Evolutionary conservation across 2,113 vertebrate species (phyloP).

Genomic region (Proteles cristata): DNA sequence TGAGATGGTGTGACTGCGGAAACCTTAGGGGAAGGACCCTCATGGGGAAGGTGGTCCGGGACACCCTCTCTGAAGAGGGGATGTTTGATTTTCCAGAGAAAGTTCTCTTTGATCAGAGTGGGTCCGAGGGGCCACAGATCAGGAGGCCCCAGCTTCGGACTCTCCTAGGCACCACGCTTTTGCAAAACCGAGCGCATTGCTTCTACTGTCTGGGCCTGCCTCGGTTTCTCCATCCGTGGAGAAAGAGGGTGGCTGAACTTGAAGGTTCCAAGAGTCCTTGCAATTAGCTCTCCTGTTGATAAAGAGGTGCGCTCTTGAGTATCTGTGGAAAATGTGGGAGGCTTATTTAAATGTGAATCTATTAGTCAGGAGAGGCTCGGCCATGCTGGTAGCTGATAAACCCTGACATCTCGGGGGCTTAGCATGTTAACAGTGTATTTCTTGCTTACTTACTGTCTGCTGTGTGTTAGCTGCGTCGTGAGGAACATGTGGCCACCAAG

Average conservation of each 20-base stretch:
- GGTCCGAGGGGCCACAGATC: fast-evolving
- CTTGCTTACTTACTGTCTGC: neutral
- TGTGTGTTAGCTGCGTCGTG: neutral
- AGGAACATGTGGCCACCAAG: neutral
- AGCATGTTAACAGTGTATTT: neutral
- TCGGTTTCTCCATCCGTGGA: neutral
- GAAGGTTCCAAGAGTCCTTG: neutral
- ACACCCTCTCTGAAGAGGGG: neutral
- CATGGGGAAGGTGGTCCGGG: fast-evolving
- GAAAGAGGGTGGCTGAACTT: neutral
- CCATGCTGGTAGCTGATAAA: neutral
- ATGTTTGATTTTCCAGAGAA: neutral
- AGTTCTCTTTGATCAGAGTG: neutral
- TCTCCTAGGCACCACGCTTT: fast-evolving
- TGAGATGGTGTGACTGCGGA: fast-evolving
- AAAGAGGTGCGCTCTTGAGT: neutral
- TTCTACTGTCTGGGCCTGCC: neutral
- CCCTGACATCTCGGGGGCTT: neutral
- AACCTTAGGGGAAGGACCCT: no score
- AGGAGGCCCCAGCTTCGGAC: neutral
- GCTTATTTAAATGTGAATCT: neutral
- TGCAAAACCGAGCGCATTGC: neutral
- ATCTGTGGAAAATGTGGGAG: neutral
- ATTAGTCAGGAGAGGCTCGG: neutral
- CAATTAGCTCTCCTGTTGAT: neutral